Evolutionary conservation across 2,797 vertebrate species (phyloP).

Genomic region (Manis crassicaudata): DNA sequence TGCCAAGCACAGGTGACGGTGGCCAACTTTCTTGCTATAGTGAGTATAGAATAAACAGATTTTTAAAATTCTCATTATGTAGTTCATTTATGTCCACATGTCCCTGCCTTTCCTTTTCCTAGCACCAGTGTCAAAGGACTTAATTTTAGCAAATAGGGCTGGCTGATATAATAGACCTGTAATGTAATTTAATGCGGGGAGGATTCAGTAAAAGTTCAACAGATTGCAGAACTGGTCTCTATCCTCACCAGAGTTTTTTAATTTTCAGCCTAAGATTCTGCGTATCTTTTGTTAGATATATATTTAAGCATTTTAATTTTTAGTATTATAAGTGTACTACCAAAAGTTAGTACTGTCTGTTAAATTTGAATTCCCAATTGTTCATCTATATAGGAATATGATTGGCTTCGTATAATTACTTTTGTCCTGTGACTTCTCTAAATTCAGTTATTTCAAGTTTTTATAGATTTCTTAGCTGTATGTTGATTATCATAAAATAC

Average conservation of each 20-base stretch:
- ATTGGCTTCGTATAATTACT: neutral
- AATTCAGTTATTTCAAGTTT: constrained; percentile 13
- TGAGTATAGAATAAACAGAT: neutral
- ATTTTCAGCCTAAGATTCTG: neutral
- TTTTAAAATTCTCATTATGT: neutral
- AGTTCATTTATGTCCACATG: neutral
- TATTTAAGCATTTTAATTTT: neutral
- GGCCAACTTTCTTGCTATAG: neutral
- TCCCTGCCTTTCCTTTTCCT: neutral
- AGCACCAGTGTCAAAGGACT: neutral
- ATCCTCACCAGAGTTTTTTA: neutral
- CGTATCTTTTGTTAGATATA: neutral
- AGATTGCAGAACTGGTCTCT: neutral
- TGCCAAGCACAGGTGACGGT: neutral
- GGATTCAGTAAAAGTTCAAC: neutral
- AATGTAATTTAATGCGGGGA: neutral
- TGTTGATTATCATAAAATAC: neutral
- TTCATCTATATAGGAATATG: neutral
- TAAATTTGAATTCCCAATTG: neutral
- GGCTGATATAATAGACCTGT: neutral
- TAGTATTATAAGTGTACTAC: neutral
- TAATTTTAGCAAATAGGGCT: neutral
- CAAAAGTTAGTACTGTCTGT: neutral
- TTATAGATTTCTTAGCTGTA: neutral
- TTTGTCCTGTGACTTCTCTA: neutral